phyloP scores from a whole-genome alignment of 2,888 invertebrate species.

The Sisyra nigra region DNA sequence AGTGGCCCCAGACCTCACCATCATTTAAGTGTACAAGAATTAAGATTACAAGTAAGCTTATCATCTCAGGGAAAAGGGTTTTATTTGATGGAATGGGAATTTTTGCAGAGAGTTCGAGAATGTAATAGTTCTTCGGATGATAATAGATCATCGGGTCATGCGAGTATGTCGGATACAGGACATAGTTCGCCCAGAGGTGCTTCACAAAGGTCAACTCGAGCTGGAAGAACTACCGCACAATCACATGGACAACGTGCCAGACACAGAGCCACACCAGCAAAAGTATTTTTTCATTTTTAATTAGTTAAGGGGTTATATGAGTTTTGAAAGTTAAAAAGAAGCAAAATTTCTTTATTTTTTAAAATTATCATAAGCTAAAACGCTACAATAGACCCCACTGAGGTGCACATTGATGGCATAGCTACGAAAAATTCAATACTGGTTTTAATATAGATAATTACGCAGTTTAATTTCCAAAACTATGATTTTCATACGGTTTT shows the following conservation, averaged over 20 bases:
- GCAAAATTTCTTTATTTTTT: too few species aligned
- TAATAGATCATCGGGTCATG: constrained; percentile 83
- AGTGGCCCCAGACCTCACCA: constrained; percentile 35
- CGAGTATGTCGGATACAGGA: constrained; percentile 86
- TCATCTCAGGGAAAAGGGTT: neutral
- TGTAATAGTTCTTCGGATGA: constrained; percentile 69
- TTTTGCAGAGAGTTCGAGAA: constrained; percentile 23
- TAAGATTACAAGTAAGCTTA: constrained; percentile 35
- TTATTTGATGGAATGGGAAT: neutral
- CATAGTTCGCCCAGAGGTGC: constrained; percentile 41
- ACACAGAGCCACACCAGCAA: constrained; percentile 49
- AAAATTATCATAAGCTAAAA: too few species aligned
- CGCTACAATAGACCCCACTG: too few species aligned
- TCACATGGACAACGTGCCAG: constrained; percentile 43
- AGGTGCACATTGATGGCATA: too few species aligned
- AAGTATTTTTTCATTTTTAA: constrained; percentile 23
- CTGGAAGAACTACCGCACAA: constrained; percentile 40
- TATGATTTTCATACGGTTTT: too few species aligned
- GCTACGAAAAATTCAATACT: too few species aligned
- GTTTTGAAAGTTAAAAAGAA: neutral
- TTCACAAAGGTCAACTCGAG: constrained; percentile 42
- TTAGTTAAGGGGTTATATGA: neutral
- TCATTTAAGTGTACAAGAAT: constrained; percentile 44
- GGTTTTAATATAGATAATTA: too few species aligned
- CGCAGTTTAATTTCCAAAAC: too few species aligned